Percentiles rank a stretch among this genome's conserved stretches.
phyloP scores from a whole-genome alignment of 2,113 vertebrate genomes.

The Oryzias woworae region DNA sequence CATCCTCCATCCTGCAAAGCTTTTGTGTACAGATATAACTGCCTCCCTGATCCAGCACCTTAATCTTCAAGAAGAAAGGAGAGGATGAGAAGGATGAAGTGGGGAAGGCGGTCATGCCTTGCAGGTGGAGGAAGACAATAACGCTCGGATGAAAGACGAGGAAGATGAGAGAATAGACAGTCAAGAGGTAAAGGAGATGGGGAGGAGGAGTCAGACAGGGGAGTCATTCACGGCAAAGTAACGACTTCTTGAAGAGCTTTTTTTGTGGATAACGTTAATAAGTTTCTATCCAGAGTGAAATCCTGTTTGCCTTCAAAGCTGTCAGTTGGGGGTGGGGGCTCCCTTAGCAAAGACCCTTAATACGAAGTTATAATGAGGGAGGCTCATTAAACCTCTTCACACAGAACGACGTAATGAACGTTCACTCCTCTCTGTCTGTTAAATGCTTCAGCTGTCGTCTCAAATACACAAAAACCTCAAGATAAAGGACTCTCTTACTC shows the following conservation, averaged over 20 bases:
- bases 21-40: constrained; percentile 37
- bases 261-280: constrained; percentile 19
- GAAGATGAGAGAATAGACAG: constrained; percentile 22
- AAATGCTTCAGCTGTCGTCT: constrained; percentile 9
- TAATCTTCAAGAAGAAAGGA: constrained; percentile 51
- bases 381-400: constrained; percentile 66
- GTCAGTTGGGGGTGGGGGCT: constrained; percentile 4
- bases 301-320: constrained; percentile 3
- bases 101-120: constrained; percentile 1
- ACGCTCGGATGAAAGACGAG: constrained; percentile 31
- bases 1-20: background rate
- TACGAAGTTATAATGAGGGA: constrained; percentile 60
- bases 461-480: constrained; percentile 12
- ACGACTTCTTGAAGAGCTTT: constrained; percentile 34
- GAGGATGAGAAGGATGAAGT: constrained; percentile 10
- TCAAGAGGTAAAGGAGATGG: constrained; percentile 8
- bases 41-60: constrained; percentile 40
- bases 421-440: constrained; percentile 20
- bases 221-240: constrained; percentile 19
- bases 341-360: constrained; percentile 18
- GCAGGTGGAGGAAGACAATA: constrained; percentile 34
- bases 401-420: constrained; percentile 57
- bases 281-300: constrained; percentile 23
- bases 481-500: constrained; percentile 30
- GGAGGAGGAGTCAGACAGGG: constrained; percentile 6